These are phyloP conservation scores for Anser cygnoides DNA, from an alignment of 2,113 vertebrate genomes.

Conservation along the genomic window DNA sequence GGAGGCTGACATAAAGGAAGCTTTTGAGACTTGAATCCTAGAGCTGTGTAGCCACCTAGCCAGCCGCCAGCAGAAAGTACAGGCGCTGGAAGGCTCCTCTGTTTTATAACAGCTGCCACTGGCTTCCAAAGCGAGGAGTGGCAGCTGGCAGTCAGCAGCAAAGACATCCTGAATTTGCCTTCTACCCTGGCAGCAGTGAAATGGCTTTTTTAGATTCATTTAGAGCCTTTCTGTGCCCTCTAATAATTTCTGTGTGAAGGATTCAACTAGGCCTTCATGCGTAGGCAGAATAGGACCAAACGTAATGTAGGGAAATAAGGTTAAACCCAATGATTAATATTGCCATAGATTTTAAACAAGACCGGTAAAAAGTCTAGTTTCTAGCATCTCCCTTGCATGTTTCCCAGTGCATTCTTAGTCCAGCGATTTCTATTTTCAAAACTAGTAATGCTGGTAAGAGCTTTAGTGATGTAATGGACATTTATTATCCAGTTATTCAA, in stretches of 20 bases:
- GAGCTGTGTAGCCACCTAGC: not conserved
- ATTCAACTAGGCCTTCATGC: not conserved
- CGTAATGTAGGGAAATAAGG: not conserved
- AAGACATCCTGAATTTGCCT: not conserved
- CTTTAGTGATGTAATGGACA: not conserved
- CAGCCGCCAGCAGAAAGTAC: accelerated
- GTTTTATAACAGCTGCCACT: not conserved
- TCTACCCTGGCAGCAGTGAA: not conserved
- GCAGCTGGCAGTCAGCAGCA: not conserved
- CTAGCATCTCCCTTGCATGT: not conserved
- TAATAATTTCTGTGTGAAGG: not conserved
- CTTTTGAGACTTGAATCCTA: not conserved
- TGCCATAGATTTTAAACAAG: not conserved
- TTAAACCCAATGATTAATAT: not conserved
- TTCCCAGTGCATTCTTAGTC: not conserved
- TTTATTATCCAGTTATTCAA: not conserved
- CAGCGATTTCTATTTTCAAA: not conserved
- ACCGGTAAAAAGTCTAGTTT: not conserved
- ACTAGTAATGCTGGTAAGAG: not conserved
- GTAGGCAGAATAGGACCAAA: not conserved
- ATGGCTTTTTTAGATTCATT: not conserved
- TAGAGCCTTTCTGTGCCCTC: not conserved
- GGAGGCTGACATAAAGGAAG: not conserved
- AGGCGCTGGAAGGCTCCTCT: not conserved
- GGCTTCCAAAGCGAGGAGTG: not conserved